phyloP scores from a whole-genome alignment of 2,797 vertebrate species.

The Melanogrammus aeglefinus region DNA sequence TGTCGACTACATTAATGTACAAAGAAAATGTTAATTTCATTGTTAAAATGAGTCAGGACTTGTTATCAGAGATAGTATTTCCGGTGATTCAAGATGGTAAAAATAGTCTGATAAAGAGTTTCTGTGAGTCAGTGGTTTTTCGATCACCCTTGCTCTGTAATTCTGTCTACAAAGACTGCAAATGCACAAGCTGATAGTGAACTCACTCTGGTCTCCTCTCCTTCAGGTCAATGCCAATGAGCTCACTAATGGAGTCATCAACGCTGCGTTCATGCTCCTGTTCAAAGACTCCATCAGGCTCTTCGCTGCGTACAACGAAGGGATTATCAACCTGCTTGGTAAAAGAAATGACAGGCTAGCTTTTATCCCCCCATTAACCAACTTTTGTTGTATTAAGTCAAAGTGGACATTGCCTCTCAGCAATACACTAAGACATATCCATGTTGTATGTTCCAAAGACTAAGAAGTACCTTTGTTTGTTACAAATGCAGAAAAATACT shows the following conservation, averaged over 20 bases:
- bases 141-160: neutral
- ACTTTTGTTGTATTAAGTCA: neutral
- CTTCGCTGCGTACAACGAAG: constrained; percentile 99
- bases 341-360: constrained; percentile 18
- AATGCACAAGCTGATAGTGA: constrained; percentile 24
- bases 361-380: neutral
- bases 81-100: neutral
- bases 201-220: constrained; percentile 5
- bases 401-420: neutral
- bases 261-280: constrained; percentile 99
- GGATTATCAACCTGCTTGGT: constrained; percentile 98
- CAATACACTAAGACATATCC: neutral
- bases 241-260: constrained; percentile 98
- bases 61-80: neutral
- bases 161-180: neutral
- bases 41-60: neutral
- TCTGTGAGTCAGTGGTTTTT: neutral
- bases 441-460: neutral
- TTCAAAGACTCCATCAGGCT: constrained; percentile 99
- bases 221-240: constrained; percentile 98
- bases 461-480: neutral
- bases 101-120: neutral
- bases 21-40: neutral
- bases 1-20: neutral
- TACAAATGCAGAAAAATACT: constrained; percentile 89